Evolutionary conservation across 2,888 invertebrate genomes (phyloP), one percentile per base, ranked within the genome.

Genomic region (Dorcus parallelipipedus): DNA sequence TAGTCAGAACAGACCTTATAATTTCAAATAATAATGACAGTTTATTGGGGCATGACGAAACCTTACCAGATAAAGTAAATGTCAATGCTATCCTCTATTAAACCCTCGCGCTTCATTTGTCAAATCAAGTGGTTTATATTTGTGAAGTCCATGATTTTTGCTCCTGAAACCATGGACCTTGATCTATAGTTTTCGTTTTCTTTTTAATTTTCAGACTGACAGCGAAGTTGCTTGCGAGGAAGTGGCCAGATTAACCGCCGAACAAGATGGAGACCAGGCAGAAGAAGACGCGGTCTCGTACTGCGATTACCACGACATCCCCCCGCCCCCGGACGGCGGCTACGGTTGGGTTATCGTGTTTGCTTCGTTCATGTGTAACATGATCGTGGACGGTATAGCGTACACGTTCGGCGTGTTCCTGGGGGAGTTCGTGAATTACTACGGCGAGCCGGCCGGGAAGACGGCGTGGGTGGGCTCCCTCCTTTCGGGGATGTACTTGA

Each of bases 311-410:
- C 86, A 87, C 67, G 90, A 89, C 68, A 80, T 92, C 62, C 93
- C 93, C 20, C 91, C 93, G 55, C 93, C 93, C 53, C 93, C 93
- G 41, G 93, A 93, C 77, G 93, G 93, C 65, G 96, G 96, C 52
- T 95, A 91, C 80, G 93, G 93, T 59, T 94, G 93, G 94, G 89
- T 97, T 73, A 92, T 99, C 74, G 97, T 97, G 54, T 88, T 94
- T 72, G 95, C 96, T 54, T 95, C 96, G 47, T 97, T 99, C 80
- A 88, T 97, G 87, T 95, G 95, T 80, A 97, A 98, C 84, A 87
- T 98, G 83, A 92, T 98, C 69, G 96, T 99, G 57, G 98, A 99
- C 78, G 99, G 95, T 69, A 95, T 99, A 64, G 94, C 96, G n/a
- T 98, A 97, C 80, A 95, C 97, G 6, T 99, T 98, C 78, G 97